Evolutionary conservation across 2,888 invertebrate species (phyloP).

Genomic region (Sphinx pinastri): DNA sequence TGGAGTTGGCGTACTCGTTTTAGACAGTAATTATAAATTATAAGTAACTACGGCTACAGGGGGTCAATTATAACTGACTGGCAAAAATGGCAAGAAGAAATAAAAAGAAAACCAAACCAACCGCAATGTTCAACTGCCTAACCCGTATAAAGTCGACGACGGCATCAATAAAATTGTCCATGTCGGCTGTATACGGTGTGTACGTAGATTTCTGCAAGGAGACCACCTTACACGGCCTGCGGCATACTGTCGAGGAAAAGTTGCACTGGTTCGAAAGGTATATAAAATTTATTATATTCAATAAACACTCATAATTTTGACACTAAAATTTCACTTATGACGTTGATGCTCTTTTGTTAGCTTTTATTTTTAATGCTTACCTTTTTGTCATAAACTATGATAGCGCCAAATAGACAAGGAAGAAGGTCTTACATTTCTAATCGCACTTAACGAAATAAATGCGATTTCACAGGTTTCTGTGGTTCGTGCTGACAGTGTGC

Average conservation of each 20-base stretch:
- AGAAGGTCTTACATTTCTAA: neutral
- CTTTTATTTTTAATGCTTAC: neutral
- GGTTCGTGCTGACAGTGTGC: conserved; percentile 61
- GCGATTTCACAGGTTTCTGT: conserved; percentile 54
- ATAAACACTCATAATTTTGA: conserved; percentile 25
- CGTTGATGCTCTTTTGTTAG: conserved; percentile 12
- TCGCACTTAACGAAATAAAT: neutral
- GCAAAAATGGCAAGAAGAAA: conserved; percentile 38
- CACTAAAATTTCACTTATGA: conserved; percentile 26
- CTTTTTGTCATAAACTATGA: neutral
- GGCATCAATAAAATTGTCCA: conserved; percentile 50
- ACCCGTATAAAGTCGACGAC: conserved; percentile 60
- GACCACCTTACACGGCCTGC: conserved; percentile 74
- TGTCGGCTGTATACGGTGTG: conserved; percentile 46
- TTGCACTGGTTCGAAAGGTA: conserved; percentile 74
- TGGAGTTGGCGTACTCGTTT: too few relatives aligned
- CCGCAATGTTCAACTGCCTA: conserved; percentile 66
- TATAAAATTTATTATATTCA: conserved; percentile 25
- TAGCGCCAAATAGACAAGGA: neutral
- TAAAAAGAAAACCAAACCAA: conserved; percentile 44
- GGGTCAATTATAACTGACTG: neutral
- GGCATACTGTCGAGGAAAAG: conserved; percentile 71
- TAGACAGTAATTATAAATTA: too few relatives aligned
- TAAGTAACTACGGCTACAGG: neutral
- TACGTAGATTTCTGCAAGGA: conserved; percentile 72